Percentiles rank a stretch among this genome's conserved stretches.
Evolutionary conservation across 2,797 vertebrate genomes (phyloP).

Genomic region (Microctenopoma steveboyesi): DNA sequence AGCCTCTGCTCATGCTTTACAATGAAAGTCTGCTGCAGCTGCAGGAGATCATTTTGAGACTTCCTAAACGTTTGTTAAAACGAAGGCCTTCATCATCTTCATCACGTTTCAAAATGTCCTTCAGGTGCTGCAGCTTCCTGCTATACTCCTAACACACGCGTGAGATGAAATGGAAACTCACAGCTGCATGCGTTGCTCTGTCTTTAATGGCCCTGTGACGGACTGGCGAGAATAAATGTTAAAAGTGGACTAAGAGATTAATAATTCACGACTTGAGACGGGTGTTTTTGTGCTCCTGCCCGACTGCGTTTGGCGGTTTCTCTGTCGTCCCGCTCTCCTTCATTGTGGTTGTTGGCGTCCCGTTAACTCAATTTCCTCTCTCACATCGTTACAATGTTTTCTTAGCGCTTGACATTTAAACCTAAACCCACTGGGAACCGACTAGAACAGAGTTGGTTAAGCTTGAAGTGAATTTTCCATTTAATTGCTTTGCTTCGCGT

Average conservation of each 20-base stretch:
- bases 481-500: slow-evolving; percentile 59
- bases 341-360: slow-evolving; percentile 42
- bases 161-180: slow-evolving; percentile 46
- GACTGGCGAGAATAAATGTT: slow-evolving; percentile 61
- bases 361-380: slow-evolving; percentile 48
- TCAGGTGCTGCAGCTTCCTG: slow-evolving; percentile 34
- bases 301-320: slow-evolving; percentile 24
- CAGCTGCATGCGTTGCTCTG: slow-evolving; percentile 22
- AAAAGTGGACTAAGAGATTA: slow-evolving; percentile 49
- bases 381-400: slow-evolving; percentile 49
- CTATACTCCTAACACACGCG: slow-evolving; percentile 25
- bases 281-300: slow-evolving; percentile 52
- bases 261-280: slow-evolving; percentile 69
- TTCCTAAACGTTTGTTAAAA: neutral
- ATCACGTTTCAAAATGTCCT: slow-evolving; percentile 23
- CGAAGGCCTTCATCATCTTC: neutral
- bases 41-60: neutral
- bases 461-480: slow-evolving; percentile 37
- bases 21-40: slow-evolving; percentile 1
- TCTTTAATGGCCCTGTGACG: slow-evolving; percentile 33
- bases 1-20: slow-evolving; percentile 7
- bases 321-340: slow-evolving; percentile 40
- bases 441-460: slow-evolving; percentile 35
- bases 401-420: slow-evolving; percentile 64
- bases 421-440: slow-evolving; percentile 43